phyloP scores from a whole-genome alignment of 2,113 vertebrate genomes.

The Meriones unguiculatus region DNA sequence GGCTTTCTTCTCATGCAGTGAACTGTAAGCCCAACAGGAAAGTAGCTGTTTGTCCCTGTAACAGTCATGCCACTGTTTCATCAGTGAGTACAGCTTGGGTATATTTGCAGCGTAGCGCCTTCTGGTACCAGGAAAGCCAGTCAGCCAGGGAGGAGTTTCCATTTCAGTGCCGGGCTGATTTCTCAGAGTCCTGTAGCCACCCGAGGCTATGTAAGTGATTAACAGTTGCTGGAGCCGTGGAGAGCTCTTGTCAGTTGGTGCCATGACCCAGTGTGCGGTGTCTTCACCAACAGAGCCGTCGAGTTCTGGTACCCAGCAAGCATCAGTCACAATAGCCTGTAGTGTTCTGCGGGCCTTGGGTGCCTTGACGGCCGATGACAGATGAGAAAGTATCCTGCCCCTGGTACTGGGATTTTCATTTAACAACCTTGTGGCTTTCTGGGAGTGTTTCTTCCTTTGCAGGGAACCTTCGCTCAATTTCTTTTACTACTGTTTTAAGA shows the following conservation, averaged over 20 bases:
- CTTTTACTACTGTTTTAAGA: neutral
- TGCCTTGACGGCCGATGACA: neutral
- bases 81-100: too few species aligned
- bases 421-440: neutral
- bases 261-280: neutral
- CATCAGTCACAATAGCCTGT: too few species aligned
- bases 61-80: neutral
- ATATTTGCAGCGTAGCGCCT: neutral
- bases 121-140: neutral
- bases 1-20: neutral
- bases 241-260: neutral
- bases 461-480: neutral
- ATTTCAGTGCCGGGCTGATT: neutral
- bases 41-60: neutral
- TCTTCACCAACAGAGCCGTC: neutral
- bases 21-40: neutral
- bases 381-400: neutral
- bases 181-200: neutral
- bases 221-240: accelerated
- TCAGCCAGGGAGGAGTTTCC: neutral
- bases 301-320: neutral
- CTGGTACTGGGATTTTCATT: neutral
- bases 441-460: neutral
- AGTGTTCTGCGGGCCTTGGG: neutral
- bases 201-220: neutral